These are phyloP conservation scores for Cataglyphis livida DNA, from an alignment of 2,888 invertebrate genomes.

Conservation along the genomic window DNA sequence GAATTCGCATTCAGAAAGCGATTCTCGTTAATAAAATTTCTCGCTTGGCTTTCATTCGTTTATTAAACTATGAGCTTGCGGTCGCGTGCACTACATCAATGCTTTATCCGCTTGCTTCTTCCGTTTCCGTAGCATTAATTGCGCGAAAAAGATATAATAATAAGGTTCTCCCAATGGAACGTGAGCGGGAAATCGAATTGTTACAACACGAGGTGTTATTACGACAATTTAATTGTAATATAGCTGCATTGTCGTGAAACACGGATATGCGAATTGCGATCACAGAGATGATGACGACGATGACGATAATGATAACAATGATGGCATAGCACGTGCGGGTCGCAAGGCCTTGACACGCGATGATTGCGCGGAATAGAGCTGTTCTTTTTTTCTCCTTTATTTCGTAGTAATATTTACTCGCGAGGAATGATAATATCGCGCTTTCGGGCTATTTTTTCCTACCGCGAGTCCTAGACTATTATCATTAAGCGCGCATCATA, in stretches of 20 bases:
- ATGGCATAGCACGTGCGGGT: background rate
- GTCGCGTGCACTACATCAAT: conserved; percentile 11
- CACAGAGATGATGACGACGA: background rate
- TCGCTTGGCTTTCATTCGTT: conserved; percentile 32
- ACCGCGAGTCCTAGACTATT: conserved; percentile 63
- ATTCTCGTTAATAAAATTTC: background rate
- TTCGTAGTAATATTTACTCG: conserved; percentile 47
- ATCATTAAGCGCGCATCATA: conserved; percentile 41
- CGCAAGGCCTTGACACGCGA: conserved; percentile 8
- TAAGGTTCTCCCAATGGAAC: conserved; percentile 50
- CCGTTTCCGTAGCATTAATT: conserved; percentile 38
- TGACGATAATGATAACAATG: background rate
- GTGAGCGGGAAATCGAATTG: conserved; percentile 49
- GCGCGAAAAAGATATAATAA: background rate
- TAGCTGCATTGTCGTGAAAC: conserved; percentile 32
- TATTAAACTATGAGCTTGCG: conserved; percentile 20
- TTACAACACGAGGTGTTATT: conserved; percentile 23
- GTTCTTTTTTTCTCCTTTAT: conserved; percentile 56
- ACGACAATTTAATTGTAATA: conserved; percentile 51
- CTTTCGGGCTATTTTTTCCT: conserved; percentile 60
- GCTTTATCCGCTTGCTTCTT: conserved; percentile 48
- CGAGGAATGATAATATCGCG: conserved; percentile 52
- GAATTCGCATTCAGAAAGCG: background rate
- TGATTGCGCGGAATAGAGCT: conserved; percentile 28
- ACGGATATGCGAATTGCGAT: conserved; percentile 15